Conservation (phyloP, 2,113 vertebrate genomes). For the Lethenteron reissneri region DNA sequence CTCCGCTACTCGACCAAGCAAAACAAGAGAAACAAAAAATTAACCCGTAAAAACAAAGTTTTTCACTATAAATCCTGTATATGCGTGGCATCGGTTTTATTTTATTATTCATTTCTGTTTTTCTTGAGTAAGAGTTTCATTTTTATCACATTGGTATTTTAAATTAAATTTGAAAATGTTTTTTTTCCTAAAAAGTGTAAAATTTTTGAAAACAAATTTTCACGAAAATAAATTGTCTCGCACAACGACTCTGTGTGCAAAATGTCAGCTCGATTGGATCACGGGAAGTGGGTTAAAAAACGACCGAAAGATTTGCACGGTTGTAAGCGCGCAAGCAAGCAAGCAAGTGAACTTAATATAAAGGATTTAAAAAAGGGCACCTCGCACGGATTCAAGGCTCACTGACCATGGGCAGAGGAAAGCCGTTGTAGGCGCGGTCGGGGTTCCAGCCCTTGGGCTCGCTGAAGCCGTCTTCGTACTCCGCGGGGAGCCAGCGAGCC, state of each 20-base stretch:
- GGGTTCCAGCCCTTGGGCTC: conserved; percentile 70
- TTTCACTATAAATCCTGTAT: background rate
- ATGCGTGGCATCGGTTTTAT: background rate
- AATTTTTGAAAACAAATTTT: no score
- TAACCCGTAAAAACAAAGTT: background rate
- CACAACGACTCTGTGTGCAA: no score
- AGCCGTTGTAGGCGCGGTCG: conserved; percentile 30
- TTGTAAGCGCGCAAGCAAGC: no score
- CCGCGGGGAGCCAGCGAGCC: conserved; percentile 62
- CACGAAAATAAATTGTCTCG: no score
- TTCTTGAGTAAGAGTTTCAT: no score
- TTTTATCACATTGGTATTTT: no score
- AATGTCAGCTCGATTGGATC: no score
- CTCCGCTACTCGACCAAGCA: background rate
- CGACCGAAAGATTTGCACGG: background rate
- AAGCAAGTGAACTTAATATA: no score
- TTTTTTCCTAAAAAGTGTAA: no score
- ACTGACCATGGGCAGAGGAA: conserved; percentile 49
- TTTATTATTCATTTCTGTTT: background rate
- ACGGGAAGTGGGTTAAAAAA: no score
- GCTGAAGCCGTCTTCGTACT: conserved; percentile 57
- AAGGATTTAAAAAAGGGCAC: background rate
- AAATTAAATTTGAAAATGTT: no score
- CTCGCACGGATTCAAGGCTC: background rate
- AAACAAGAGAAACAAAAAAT: background rate